These are phyloP conservation scores for Chondrilla cf. caribensis DNA, from an alignment of 37 sponge, comb jelly and placozoan genomes.

Conservation along the genomic window DNA sequence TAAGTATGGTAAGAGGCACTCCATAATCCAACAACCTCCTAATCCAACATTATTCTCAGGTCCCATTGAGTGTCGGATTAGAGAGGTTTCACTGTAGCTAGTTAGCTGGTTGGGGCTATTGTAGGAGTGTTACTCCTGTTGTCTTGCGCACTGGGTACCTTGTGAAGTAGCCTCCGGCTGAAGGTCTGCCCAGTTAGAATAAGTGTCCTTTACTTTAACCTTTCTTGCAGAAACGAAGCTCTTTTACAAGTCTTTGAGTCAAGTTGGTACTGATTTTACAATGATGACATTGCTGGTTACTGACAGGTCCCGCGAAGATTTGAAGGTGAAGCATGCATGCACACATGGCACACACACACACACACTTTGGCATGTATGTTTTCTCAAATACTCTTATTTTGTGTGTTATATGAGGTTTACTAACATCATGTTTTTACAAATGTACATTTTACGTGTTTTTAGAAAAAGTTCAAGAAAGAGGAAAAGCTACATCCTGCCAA, in stretches of 20 bases:
- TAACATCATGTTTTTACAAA: neutral
- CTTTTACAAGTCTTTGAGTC: slow-evolving; percentile 71
- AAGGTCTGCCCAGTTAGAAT: too few relatives aligned
- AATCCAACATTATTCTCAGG: too few relatives aligned
- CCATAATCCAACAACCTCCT: too few relatives aligned
- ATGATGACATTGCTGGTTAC: slow-evolving; percentile 74
- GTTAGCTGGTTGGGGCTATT: too few relatives aligned
- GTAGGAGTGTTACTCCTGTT: too few relatives aligned
- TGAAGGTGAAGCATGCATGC: too few relatives aligned
- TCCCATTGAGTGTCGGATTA: too few relatives aligned
- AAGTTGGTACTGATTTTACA: slow-evolving; percentile 84
- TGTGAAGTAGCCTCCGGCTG: too few relatives aligned
- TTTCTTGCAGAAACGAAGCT: slow-evolving; percentile 66
- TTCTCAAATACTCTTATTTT: neutral
- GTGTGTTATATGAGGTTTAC: neutral
- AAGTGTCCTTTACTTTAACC: too few relatives aligned
- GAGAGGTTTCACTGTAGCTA: too few relatives aligned
- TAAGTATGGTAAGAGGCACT: too few relatives aligned
- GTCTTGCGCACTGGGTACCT: too few relatives aligned
- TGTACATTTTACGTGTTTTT: neutral
- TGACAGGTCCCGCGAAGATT: slow-evolving; percentile 56
- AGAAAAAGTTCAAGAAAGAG: slow-evolving; percentile 86
- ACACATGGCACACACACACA: neutral
- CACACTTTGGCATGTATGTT: neutral
- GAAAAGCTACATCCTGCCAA: slow-evolving; percentile 53